Base-by-base conservation (phyloP, 2,113 vertebrate genomes). In the Origma solitaria region DNA sequence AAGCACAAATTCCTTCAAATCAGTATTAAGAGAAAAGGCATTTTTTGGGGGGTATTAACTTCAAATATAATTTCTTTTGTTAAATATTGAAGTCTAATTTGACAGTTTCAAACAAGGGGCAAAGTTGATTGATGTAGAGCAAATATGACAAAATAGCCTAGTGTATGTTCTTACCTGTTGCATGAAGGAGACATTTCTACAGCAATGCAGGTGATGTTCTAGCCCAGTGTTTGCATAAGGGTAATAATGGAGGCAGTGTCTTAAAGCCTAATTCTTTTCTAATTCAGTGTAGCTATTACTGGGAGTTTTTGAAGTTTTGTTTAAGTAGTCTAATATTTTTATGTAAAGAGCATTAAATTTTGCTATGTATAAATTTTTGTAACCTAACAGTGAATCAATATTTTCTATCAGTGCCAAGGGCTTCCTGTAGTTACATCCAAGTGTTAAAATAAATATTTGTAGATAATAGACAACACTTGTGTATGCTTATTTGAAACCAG, bases 321-420 rank as follows among this genome's bases (percentile, higher is more conserved):
- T 98, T 96, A 98, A 97, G 98, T 98, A 98, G 98, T 98, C 98
- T 98, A 98, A 98, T 98, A 98, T 98, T 98, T 98, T 98, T 99
- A 98, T 98, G 98, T 99, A 99, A 99, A 98, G 98, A 97, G 96
- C 99, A 99, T 98, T 98, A 99, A 97, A 99, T 98, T 98, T 99
- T 99, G 99, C 98, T 99, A 99, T 99, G 99, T 99, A 99, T 98
- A 99, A 98, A 99, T 99, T 99, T 98, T 99, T 99, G 99, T 99
- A 98, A 98, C 97, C 97, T 98, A 98, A 98, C 98, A 98, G 98
- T 98, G 98, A 99, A 99, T 98, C 98, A 98, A 98, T 98, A 99
- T 99, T 99, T 99, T 98, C 97, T 98, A 98, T 98, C 97, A 98
- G 98, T 98, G 98, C 98, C 98, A 98, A 98, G 98, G 98, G 98